Conservation (phyloP, 2,113 vertebrate species). For the Salvelinus namaycush region DNA sequence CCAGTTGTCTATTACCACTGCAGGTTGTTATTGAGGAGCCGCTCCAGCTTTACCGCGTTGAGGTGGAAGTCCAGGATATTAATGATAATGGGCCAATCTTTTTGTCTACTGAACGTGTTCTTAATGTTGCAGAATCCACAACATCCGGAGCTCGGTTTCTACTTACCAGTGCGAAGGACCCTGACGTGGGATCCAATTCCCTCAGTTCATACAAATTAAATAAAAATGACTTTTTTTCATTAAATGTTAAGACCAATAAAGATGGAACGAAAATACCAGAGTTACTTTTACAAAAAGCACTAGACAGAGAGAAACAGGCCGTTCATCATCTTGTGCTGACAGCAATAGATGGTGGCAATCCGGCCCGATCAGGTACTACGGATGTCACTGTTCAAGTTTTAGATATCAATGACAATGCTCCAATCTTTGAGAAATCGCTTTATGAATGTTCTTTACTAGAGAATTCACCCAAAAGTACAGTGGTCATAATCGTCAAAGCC, state of each 20-base stretch:
- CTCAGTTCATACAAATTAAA: constrained; percentile 69
- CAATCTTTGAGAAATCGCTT: constrained; percentile 71
- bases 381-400: constrained; percentile 71
- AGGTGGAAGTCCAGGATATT: constrained; percentile 75
- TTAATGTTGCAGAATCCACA: constrained; percentile 66
- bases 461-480: constrained; percentile 66
- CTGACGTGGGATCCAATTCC: constrained; percentile 72
- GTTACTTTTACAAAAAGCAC: constrained; percentile 69
- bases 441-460: constrained; percentile 79
- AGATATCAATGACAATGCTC: constrained; percentile 86
- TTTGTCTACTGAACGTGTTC: constrained; percentile 55
- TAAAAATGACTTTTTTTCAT: constrained; percentile 69
- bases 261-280: constrained; percentile 72
- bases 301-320: constrained; percentile 71
- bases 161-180: constrained; percentile 74
- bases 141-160: constrained; percentile 59
- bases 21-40: constrained; percentile 73
- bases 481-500: constrained; percentile 74
- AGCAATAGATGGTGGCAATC: constrained; percentile 73
- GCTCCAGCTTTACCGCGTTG: constrained; percentile 69
- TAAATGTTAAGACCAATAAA: constrained; percentile 71
- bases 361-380: constrained; percentile 73
- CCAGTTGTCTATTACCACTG: constrained; percentile 68
- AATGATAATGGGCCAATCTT: constrained; percentile 79
- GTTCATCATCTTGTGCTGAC: constrained; percentile 70